Conservation (phyloP, 2,113 vertebrate species). For the Hemiscyllium ocellatum region DNA sequence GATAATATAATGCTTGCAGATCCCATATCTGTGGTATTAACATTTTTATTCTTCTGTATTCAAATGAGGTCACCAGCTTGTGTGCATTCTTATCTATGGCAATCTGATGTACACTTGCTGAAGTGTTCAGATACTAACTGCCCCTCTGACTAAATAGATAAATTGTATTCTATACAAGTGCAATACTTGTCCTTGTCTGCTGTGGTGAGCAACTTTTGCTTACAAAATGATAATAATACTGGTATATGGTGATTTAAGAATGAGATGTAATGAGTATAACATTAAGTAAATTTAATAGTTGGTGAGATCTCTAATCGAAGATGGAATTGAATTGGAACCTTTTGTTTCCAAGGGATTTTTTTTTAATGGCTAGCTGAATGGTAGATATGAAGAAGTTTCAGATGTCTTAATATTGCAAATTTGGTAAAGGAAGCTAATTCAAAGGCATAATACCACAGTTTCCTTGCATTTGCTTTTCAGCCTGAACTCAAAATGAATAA, state of each 20-base stretch:
- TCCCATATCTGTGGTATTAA: not conserved
- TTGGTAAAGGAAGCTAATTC: not conserved
- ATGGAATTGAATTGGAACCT: not conserved
- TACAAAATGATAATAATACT: not conserved
- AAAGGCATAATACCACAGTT: not conserved
- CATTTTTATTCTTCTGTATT: not conserved
- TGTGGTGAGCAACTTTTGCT: not conserved
- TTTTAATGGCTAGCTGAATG: not conserved
- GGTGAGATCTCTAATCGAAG: not conserved
- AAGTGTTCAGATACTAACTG: not conserved
- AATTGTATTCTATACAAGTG: not conserved
- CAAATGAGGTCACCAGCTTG: not conserved
- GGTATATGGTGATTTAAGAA: not conserved
- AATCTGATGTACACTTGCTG: not conserved
- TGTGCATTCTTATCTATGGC: not conserved
- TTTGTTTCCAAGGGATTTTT: not conserved
- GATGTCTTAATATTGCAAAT: not conserved
- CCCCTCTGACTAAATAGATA: not conserved
- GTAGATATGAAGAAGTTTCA: not conserved
- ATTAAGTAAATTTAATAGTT: conserved; percentile 2
- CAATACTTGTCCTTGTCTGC: not conserved
- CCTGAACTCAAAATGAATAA: not conserved
- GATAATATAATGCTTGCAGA: not conserved
- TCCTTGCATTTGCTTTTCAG: not conserved
- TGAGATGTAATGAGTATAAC: not conserved